Evolutionary conservation across 2,113 vertebrate genomes (phyloP).

Genomic region (Pica pica): DNA sequence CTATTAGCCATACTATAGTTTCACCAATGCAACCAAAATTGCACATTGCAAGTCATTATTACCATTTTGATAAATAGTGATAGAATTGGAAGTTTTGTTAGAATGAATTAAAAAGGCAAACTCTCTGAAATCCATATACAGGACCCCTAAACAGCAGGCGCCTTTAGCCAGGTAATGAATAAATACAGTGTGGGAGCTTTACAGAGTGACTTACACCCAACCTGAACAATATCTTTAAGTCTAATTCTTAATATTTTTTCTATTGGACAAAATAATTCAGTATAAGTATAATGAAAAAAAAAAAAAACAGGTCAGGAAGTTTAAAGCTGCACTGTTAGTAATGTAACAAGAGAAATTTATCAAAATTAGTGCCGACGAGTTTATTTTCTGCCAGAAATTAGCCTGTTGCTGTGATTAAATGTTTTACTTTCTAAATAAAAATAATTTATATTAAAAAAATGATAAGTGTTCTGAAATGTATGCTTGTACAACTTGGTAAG

Average conservation of each 20-base stretch:
- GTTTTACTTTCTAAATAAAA: constrained; percentile 3
- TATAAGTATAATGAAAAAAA: not conserved
- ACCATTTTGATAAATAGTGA: not conserved
- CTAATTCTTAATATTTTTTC: not conserved
- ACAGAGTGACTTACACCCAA: not conserved
- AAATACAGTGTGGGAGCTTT: not conserved
- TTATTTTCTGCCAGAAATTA: not conserved
- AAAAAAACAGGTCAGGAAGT: not conserved
- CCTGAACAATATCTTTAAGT: not conserved
- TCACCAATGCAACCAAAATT: not conserved
- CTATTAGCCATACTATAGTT: not conserved
- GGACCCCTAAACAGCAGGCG: not conserved
- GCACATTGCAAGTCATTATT: not conserved
- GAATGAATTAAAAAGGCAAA: not conserved
- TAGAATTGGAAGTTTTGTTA: not conserved
- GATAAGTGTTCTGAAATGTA: not conserved
- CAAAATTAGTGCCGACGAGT: not conserved
- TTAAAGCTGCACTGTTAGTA: not conserved
- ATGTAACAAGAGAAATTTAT: not conserved
- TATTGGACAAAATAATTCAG: not conserved
- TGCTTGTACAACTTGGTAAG: not conserved
- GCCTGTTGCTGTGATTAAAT: not conserved
- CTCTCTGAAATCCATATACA: not conserved
- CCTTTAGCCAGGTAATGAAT: not conserved
- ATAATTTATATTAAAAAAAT: constrained; percentile 6